Evolutionary conservation across 2,113 vertebrate genomes (phyloP).

Genomic region (Phylloscopus trochiloides): DNA sequence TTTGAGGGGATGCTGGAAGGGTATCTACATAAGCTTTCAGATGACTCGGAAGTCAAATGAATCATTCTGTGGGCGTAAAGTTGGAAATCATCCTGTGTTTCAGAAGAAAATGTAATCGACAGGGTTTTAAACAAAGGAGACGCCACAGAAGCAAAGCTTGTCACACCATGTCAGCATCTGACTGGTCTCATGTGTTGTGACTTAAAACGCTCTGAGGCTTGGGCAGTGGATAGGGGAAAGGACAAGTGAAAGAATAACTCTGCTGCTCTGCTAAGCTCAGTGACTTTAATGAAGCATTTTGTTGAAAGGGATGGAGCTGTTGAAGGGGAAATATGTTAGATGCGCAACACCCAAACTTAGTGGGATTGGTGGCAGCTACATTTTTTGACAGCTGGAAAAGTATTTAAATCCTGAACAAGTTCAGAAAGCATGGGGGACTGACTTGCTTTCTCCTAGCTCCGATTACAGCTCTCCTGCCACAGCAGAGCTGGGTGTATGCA

Average conservation of each 20-base stretch:
- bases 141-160: not conserved
- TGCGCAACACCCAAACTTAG: not conserved
- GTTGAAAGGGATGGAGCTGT: constrained; percentile 17
- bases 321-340: not conserved
- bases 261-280: not conserved
- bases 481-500: not conserved
- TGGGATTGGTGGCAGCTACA: not conserved
- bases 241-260: not conserved
- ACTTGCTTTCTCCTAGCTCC: not conserved
- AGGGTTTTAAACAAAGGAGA: constrained; percentile 22
- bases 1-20: not conserved
- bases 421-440: not conserved
- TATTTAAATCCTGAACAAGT: not conserved
- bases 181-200: constrained; percentile 26
- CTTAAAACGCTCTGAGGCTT: not conserved
- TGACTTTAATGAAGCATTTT: not conserved
- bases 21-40: not conserved
- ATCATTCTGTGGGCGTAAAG: constrained; percentile 14
- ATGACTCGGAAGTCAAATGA: constrained; percentile 2
- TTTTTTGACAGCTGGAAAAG: not conserved
- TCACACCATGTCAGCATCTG: constrained; percentile 27
- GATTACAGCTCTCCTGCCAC: not conserved
- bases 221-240: not conserved
- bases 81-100: constrained; percentile 18
- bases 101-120: not conserved